These are phyloP conservation scores for Colius striatus DNA, from an alignment of 2,113 vertebrate species.

Conservation along the genomic window DNA sequence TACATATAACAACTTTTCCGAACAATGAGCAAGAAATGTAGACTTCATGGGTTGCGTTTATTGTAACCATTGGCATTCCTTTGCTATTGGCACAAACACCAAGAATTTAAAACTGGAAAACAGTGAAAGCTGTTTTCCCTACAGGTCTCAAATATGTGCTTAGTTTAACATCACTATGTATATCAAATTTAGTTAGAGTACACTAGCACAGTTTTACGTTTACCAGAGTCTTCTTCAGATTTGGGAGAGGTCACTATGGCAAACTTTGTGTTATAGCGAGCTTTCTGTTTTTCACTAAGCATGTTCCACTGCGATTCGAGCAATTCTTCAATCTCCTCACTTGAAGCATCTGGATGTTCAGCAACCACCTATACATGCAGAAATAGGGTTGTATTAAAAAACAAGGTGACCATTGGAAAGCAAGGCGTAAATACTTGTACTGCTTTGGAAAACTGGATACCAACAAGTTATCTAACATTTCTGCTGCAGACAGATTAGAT, in stretches of 20 bases:
- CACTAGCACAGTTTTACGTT: constrained; percentile 63
- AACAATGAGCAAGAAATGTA: constrained; percentile 62
- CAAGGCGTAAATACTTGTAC: neutral
- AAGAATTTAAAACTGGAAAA: constrained; percentile 56
- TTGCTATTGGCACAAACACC: constrained; percentile 61
- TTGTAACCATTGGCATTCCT: constrained; percentile 53
- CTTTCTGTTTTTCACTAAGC: constrained; percentile 84
- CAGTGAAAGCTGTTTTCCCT: constrained; percentile 55
- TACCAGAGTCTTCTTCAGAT: constrained; percentile 81
- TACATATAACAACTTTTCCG: constrained; percentile 40
- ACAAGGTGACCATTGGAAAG: neutral
- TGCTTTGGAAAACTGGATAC: neutral
- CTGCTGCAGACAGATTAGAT: neutral
- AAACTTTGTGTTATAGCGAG: constrained; percentile 85
- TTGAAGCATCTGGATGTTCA: constrained; percentile 81
- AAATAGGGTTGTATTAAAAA: constrained; percentile 61
- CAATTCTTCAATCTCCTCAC: constrained; percentile 83
- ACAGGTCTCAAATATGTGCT: constrained; percentile 52
- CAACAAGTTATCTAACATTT: neutral
- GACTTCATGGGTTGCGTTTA: constrained; percentile 36
- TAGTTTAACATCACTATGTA: constrained; percentile 39
- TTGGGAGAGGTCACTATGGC: constrained; percentile 77
- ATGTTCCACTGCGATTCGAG: constrained; percentile 83
- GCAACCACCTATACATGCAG: constrained; percentile 74
- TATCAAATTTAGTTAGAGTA: constrained; percentile 67